Evolutionary conservation across 2,113 vertebrate species (phyloP).

Genomic region (Aix galericulata): DNA sequence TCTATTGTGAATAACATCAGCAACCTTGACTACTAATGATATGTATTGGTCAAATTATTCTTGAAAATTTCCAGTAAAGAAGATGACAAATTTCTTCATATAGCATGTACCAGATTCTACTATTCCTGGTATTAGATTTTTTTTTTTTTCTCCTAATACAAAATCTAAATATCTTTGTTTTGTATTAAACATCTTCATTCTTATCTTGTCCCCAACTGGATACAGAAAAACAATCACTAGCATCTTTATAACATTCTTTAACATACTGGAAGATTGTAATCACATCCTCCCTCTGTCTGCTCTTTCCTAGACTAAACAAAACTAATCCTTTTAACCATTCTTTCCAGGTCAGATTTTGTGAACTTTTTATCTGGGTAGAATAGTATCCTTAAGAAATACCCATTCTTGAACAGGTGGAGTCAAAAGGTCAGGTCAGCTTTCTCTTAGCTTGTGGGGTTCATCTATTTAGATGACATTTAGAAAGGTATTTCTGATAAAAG

Average conservation of each 20-base stretch:
- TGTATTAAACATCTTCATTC: neutral
- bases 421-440: constrained; percentile 34
- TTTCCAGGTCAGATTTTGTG: constrained; percentile 62
- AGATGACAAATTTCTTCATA: neutral
- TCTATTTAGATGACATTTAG: constrained; percentile 20
- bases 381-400: neutral
- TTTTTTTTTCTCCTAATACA: neutral
- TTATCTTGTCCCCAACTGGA: neutral
- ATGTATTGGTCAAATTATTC: neutral
- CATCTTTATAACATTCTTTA: constrained; percentile 22
- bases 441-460: neutral
- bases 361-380: constrained; percentile 43
- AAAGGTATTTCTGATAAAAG: constrained; percentile 39
- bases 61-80: neutral
- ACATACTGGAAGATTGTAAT: constrained; percentile 42
- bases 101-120: neutral
- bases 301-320: constrained; percentile 65
- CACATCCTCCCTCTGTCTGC: constrained; percentile 38
- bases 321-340: constrained; percentile 50
- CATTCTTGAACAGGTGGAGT: constrained; percentile 51
- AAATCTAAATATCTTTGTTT: neutral
- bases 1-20: neutral
- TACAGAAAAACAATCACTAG: neutral
- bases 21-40: neutral
- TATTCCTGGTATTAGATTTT: neutral